Conservation (phyloP, 2,797 vertebrate genomes). For the Morelia viridis region DNA sequence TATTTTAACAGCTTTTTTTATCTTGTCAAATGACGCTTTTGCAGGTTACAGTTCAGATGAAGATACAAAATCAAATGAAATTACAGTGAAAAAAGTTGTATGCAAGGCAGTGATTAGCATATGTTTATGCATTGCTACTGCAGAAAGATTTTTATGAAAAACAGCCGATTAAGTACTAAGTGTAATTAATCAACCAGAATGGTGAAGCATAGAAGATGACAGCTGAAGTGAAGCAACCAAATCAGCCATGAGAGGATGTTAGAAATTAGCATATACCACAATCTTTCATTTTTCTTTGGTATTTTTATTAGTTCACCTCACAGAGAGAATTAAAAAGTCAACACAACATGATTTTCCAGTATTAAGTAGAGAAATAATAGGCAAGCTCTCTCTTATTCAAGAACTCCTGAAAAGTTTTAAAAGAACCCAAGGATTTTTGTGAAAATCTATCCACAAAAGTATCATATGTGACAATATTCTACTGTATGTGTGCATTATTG, state of each 20-base stretch:
- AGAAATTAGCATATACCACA: not conserved
- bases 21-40: not conserved
- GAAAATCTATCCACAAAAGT: not conserved
- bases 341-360: not conserved
- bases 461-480: not conserved
- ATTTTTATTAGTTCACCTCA: conserved; percentile 5
- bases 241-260: conserved; percentile 20
- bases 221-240: conserved; percentile 19
- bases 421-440: not conserved
- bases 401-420: not conserved
- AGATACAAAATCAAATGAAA: not conserved
- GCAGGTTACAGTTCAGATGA: not conserved
- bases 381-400: not conserved
- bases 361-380: not conserved
- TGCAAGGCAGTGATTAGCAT: conserved; percentile 9
- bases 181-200: conserved; percentile 29
- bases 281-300: conserved; percentile 19
- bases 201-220: conserved; percentile 15
- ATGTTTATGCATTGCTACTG: conserved; percentile 1
- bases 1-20: not conserved
- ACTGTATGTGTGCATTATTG: not conserved
- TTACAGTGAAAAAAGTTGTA: not conserved
- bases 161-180: conserved; percentile 10
- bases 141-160: conserved; percentile 10
- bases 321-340: not conserved